Conservation (phyloP, 2,888 invertebrate genomes). For the Nymphalis c-album region DNA sequence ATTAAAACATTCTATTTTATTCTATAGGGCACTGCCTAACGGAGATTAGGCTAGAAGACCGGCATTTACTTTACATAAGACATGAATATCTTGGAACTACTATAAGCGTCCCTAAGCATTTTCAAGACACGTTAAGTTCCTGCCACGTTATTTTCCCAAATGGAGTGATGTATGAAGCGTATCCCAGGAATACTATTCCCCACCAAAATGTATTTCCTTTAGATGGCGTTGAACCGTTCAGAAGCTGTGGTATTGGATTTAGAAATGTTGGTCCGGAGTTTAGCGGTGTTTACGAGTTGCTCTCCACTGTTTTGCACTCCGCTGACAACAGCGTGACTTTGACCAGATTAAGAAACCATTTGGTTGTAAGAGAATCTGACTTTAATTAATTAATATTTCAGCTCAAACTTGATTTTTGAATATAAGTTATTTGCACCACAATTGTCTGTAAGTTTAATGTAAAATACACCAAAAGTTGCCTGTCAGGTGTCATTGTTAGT, state of each 20-base stretch:
- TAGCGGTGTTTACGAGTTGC: constrained; percentile 55
- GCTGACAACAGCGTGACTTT: constrained; percentile 43
- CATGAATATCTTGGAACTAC: constrained; percentile 44
- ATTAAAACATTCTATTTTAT: constrained; percentile 6
- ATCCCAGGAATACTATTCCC: constrained; percentile 45
- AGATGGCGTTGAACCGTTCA: constrained; percentile 44
- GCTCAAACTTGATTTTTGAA: no score
- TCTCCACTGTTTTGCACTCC: constrained; percentile 46
- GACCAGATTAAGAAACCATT: constrained; percentile 49
- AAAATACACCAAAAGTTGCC: no score
- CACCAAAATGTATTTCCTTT: constrained; percentile 37
- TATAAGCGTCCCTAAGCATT: constrained; percentile 47
- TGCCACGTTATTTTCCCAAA: constrained; percentile 54
- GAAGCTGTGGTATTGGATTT: constrained; percentile 49
- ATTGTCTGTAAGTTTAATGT: no score
- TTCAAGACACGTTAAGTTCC: constrained; percentile 46
- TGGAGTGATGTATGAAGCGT: constrained; percentile 49
- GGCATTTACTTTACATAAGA: constrained; percentile 44
- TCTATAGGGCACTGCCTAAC: constrained; percentile 47
- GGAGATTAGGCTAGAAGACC: constrained; percentile 45
- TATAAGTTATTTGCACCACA: no score
- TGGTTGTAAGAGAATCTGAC: constrained; percentile 44
- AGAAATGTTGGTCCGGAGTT: constrained; percentile 41
- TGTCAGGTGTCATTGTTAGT: no score
- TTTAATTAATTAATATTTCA: constrained; percentile 3